These are phyloP conservation scores for Todus mexicanus DNA, from an alignment of 2,797 vertebrate genomes.

Conservation along the genomic window DNA sequence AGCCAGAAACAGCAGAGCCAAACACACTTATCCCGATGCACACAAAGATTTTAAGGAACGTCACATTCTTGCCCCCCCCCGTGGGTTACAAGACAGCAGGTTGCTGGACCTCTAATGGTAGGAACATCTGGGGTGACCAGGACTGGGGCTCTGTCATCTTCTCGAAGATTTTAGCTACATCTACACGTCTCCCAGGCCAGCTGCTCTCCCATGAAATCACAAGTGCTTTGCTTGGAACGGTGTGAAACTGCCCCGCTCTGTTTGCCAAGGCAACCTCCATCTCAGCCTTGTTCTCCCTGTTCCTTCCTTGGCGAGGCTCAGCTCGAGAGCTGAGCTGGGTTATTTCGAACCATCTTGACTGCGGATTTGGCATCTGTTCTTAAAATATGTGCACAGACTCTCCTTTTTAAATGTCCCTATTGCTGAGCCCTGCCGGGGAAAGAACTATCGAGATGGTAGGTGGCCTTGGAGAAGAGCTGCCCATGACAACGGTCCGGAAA, in stretches of 20 bases:
- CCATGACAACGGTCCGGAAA: neutral
- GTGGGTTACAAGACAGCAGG: neutral
- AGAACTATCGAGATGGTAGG: neutral
- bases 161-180: neutral
- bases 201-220: neutral
- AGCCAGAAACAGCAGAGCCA: neutral
- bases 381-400: neutral
- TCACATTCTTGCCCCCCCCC: neutral
- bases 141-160: neutral
- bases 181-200: neutral
- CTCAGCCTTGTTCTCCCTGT: neutral
- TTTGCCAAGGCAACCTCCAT: constrained; percentile 4
- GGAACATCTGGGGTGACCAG: neutral
- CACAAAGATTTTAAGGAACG: neutral
- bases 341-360: neutral
- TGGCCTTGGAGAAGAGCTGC: neutral
- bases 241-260: neutral
- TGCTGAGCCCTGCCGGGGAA: neutral
- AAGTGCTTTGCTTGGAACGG: neutral
- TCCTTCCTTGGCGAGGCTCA: neutral
- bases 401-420: neutral
- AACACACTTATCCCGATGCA: neutral
- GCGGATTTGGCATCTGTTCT: neutral
- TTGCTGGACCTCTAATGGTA: neutral
- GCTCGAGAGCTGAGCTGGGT: neutral